phyloP scores from a whole-genome alignment of 1,140 invertebrate species.

The Drosophila kikkawai region DNA sequence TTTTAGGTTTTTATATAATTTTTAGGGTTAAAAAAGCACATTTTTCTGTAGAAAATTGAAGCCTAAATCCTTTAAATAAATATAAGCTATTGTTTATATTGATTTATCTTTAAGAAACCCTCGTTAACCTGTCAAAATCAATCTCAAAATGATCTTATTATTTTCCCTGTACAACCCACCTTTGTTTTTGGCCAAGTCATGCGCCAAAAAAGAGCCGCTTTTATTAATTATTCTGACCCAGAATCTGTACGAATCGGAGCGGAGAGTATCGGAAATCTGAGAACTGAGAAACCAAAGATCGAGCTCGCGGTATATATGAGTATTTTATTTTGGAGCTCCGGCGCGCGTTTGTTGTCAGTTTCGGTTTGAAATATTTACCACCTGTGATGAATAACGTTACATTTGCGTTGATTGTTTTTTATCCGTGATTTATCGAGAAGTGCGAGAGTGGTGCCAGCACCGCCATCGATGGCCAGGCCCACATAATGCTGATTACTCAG shows the following conservation, averaged over 20 bases:
- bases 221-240: conserved; percentile 83
- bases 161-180: too few relatives aligned
- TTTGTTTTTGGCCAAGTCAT: conserved; percentile 70
- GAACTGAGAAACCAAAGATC: conserved; percentile 17
- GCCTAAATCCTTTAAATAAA: too few relatives aligned
- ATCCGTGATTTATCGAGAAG: conserved; percentile 75
- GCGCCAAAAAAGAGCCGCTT: conserved; percentile 59
- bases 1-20: too few relatives aligned
- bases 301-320: conserved; percentile 7
- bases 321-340: conserved; percentile 43
- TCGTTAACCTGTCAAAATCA: conserved; percentile 5
- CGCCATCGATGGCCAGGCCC: conserved; percentile 62
- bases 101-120: neutral
- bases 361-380: conserved; percentile 72
- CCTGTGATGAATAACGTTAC: conserved; percentile 83
- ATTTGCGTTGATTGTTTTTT: conserved; percentile 72
- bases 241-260: conserved; percentile 48
- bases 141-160: conserved; percentile 18
- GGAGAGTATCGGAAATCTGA: conserved; percentile 52
- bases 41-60: neutral
- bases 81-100: neutral
- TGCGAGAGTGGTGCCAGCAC: conserved; percentile 50
- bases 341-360: conserved; percentile 79
- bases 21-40: neutral
- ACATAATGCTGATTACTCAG: conserved; percentile 80